Percentiles rank a stretch among this genome's conserved stretches.
phyloP scores from a whole-genome alignment of 2,888 invertebrate species.

The Apotomis betuletana region DNA sequence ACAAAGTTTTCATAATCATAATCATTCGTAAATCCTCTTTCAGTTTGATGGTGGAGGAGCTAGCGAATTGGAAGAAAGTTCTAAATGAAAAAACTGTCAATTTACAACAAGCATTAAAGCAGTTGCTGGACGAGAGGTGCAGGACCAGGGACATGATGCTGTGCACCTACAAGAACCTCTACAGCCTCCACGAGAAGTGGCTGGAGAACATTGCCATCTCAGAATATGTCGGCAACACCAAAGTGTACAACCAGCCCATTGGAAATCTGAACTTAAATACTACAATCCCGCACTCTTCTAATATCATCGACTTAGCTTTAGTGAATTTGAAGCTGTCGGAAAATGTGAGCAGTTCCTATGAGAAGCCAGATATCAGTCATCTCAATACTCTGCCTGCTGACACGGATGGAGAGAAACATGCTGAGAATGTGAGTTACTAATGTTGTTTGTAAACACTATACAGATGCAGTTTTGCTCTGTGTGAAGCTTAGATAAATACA shows the following conservation, averaged over 20 bases:
- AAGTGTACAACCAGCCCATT: conserved; percentile 70
- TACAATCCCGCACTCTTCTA: conserved; percentile 80
- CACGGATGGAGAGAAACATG: conserved; percentile 84
- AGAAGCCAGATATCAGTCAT: conserved; percentile 74
- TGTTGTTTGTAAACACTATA: conserved; percentile 1
- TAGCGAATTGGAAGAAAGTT: conserved; percentile 93
- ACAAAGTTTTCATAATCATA: too few species aligned
- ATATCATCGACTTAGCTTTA: conserved; percentile 85
- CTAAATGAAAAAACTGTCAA: conserved; percentile 88
- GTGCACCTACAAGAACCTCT: conserved; percentile 85
- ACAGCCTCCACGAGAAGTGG: conserved; percentile 77
- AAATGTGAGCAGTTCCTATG: conserved; percentile 78
- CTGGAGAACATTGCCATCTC: conserved; percentile 74
- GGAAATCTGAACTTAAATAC: conserved; percentile 80
- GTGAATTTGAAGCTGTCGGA: conserved; percentile 86
- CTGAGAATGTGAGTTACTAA: conserved; percentile 80
- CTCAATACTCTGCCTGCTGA: conserved; percentile 65
- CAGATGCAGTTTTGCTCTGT: not conserved
- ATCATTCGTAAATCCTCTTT: conserved; percentile 49
- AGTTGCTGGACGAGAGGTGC: conserved; percentile 87
- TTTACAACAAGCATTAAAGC: conserved; percentile 87
- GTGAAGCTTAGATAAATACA: not conserved
- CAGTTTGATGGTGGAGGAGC: conserved; percentile 96
- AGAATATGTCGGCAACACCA: conserved; percentile 68
- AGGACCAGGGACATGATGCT: conserved; percentile 85